A percentile compares a stretch with the other conserved stretches of the same genome.
phyloP scores from a whole-genome alignment of 2,888 invertebrate species.

The Bruchidius siliquastri region DNA sequence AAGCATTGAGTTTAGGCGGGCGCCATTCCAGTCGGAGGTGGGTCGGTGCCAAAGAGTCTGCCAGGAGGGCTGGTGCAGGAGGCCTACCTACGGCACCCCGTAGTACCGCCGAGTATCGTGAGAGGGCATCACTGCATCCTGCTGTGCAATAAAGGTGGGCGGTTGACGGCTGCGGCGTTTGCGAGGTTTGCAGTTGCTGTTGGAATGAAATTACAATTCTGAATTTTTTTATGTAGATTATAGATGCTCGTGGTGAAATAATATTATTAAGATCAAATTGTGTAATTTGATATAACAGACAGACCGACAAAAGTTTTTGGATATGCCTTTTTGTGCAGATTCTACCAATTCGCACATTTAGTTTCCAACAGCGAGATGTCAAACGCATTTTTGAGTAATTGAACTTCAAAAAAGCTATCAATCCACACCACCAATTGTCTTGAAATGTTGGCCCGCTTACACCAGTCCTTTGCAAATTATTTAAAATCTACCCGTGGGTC shows the following conservation, averaged over 20 bases:
- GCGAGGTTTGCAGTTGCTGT: conserved; percentile 45
- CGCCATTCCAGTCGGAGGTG: conserved; percentile 78
- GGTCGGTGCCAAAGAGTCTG: conserved; percentile 70
- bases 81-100: conserved; percentile 64
- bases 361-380: too few species aligned
- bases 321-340: too few species aligned
- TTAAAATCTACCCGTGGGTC: too few species aligned
- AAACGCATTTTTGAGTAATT: too few species aligned
- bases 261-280: not conserved
- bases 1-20: conserved; percentile 55
- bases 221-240: too few species aligned
- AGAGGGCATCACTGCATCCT: conserved; percentile 78
- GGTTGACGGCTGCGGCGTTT: conserved; percentile 66
- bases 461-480: too few species aligned
- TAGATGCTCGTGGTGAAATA: not conserved
- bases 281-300: too few species aligned
- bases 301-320: too few species aligned
- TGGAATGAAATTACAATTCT: not conserved
- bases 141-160: conserved; percentile 70
- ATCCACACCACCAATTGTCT: too few species aligned
- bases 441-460: too few species aligned
- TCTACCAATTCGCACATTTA: too few species aligned
- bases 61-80: conserved; percentile 70
- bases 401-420: too few species aligned
- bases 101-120: conserved; percentile 67